Base-by-base conservation (phyloP, 2,113 vertebrate species). In the Cyanocitta stelleri region DNA sequence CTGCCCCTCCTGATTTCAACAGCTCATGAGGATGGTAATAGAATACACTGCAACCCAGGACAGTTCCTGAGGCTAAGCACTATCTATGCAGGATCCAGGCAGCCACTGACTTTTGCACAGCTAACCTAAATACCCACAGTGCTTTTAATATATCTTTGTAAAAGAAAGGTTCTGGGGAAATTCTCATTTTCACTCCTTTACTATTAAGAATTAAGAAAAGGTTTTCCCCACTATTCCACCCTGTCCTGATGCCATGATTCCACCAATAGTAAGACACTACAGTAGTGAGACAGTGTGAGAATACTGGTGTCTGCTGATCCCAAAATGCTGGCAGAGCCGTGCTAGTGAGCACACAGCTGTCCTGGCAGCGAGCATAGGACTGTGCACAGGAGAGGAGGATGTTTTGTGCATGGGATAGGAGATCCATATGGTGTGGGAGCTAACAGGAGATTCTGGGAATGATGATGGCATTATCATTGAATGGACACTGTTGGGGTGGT, bases 191-290 rank as follows among this genome's bases (percentile, higher is more conserved):
- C 27, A 41, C 8, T 64, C 6, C 9, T 58, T 66, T 67, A 13
- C 33, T 67, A 8, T 58, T 54, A 54, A 54, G 10, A 85, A 74
- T n/a, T 13, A 54, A 26, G 9, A 37, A 9, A 23, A 86, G 3
- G 6, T 11, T 81, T 85, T 73, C 9, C 18, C 6, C 7, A 9
- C 11, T 48, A 63, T 52, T 23, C 18, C 14, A 52, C 2, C 4
- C 14, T 1, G 2, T 61, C 35, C 17, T 1, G 0, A 19, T 41
- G 22, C 27, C 5, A 5, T 4, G 5, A 21, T 69, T 64, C 41
- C 37, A 49, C 20, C 22, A 20, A 39, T 32, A 62, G 14, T 16
- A 52, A 54, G 43, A 49, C 17, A 39, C 8, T 8, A 21, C 2
- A 58, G 9, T 2, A 44, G 29, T 30, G 20, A 13, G 8, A 30